These are phyloP conservation scores for Ptiloglossa arizonensis DNA, from an alignment of 1,140 invertebrate species.

Conservation along the genomic window DNA sequence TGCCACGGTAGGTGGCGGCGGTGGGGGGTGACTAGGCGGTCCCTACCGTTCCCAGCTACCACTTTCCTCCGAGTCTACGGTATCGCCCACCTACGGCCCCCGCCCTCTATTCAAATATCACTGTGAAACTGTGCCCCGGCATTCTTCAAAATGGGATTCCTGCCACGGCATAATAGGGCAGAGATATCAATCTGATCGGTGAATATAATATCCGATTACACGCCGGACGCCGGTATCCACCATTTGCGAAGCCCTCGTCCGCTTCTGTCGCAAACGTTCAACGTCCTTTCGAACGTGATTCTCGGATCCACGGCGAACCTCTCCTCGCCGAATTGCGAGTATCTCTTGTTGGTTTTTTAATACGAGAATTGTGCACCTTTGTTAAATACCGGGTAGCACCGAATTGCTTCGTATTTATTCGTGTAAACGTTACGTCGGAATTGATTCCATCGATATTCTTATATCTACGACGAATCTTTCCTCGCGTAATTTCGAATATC, in stretches of 20 bases:
- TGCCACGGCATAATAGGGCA: conserved; percentile 66
- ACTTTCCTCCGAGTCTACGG: conserved; percentile 4
- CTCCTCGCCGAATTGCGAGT: too few relatives aligned
- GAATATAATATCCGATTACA: conserved; percentile 72
- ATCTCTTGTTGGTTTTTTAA: too few relatives aligned
- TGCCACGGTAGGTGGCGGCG: neutral
- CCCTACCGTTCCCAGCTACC: conserved; percentile 14
- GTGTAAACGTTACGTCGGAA: too few relatives aligned
- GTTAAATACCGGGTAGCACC: too few relatives aligned
- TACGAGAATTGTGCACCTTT: too few relatives aligned
- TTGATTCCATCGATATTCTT: too few relatives aligned
- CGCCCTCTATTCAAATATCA: conserved; percentile 62
- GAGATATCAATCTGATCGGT: conserved; percentile 66
- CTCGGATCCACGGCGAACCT: too few relatives aligned
- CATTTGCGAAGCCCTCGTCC: too few relatives aligned
- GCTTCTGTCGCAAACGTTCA: conserved; percentile 3
- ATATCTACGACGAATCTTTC: too few relatives aligned
- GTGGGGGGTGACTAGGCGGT: too few relatives aligned
- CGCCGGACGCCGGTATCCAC: conserved; percentile 21
- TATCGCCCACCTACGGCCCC: neutral
- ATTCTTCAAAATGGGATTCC: conserved; percentile 68
- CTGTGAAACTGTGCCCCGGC: conserved; percentile 48
- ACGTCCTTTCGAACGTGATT: neutral
- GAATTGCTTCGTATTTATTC: too few relatives aligned
- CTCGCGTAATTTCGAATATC: too few relatives aligned